Conservation (phyloP, 2,797 vertebrate species). For the Sebastes ruberrimus region DNA sequence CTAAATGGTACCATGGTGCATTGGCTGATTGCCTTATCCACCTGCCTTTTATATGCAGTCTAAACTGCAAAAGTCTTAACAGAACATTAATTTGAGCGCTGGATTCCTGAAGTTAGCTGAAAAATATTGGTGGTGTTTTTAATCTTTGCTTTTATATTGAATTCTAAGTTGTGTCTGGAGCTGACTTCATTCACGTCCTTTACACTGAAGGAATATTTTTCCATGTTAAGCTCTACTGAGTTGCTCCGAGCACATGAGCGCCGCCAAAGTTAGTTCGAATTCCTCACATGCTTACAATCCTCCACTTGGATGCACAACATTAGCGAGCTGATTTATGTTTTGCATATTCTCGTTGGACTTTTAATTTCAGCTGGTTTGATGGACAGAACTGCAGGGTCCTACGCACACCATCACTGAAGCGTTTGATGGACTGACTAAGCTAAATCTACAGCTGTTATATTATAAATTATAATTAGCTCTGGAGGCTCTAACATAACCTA, state of each 20-base stretch:
- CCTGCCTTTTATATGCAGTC: background rate
- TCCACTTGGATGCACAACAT: constrained; percentile 51
- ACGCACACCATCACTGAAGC: constrained; percentile 25
- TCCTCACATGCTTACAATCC: constrained; percentile 32
- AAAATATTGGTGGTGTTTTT: background rate
- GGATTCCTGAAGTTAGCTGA: background rate
- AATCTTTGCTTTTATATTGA: background rate
- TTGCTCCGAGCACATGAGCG: background rate
- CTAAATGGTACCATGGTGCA: background rate
- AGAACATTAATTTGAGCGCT: background rate
- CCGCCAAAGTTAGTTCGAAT: constrained; percentile 13
- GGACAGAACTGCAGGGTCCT: constrained; percentile 35
- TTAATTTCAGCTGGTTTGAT: constrained; percentile 39
- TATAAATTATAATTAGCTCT: constrained; percentile 23
- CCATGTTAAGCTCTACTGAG: background rate
- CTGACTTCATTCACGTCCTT: background rate
- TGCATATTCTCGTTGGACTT: constrained; percentile 30
- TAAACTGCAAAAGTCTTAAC: background rate
- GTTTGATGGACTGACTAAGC: constrained; percentile 29
- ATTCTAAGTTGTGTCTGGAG: background rate
- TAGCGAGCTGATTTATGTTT: constrained; percentile 51
- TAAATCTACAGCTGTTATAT: constrained; percentile 35
- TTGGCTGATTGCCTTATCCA: background rate
- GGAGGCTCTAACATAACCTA: background rate
- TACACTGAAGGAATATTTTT: background rate